These are phyloP conservation scores for Parnassius mnemosyne DNA, from an alignment of 2,888 invertebrate genomes.

Conservation along the genomic window DNA sequence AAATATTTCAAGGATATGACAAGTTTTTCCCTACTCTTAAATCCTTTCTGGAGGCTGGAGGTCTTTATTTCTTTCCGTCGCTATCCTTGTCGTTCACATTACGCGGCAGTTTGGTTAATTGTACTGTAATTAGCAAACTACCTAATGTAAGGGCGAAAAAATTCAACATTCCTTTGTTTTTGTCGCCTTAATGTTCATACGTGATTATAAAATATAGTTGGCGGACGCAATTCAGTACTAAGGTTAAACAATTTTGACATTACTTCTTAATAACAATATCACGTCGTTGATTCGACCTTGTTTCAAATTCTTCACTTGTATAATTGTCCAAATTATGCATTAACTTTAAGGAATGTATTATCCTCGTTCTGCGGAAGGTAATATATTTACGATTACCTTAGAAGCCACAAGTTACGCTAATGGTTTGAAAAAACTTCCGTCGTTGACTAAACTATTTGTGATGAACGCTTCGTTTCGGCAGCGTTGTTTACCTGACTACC, in stretches of 20 bases:
- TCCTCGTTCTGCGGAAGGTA: slow-evolving; percentile 9
- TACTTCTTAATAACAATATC: slow-evolving; percentile 22
- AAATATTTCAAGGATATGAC: too few species aligned
- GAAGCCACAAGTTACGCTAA: slow-evolving; percentile 3
- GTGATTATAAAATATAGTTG: slow-evolving; percentile 11
- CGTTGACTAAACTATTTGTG: slow-evolving; percentile 1
- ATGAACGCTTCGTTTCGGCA: not conserved
- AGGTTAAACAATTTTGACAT: slow-evolving; percentile 13
- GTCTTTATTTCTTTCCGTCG: too few species aligned
- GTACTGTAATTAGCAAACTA: not conserved
- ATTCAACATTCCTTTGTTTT: slow-evolving; percentile 19
- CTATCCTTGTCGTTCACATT: not conserved
- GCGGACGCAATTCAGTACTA: slow-evolving; percentile 10
- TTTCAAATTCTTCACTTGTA: slow-evolving; percentile 10
- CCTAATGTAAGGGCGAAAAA: slow-evolving; percentile 10
- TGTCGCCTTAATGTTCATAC: slow-evolving; percentile 8
- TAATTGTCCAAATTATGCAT: slow-evolving; percentile 7
- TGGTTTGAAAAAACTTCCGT: slow-evolving; percentile 8
- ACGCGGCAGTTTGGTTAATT: slow-evolving; percentile 3
- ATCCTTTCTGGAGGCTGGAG: too few species aligned
- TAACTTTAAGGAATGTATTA: slow-evolving; percentile 3
- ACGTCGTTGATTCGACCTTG: slow-evolving; percentile 6
- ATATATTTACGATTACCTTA: slow-evolving; percentile 5
- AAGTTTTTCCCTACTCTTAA: too few species aligned
- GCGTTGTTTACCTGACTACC: slow-evolving; percentile 2